Evolutionary conservation across 2,888 invertebrate species (phyloP).

Genomic region (Merodon equestris): DNA sequence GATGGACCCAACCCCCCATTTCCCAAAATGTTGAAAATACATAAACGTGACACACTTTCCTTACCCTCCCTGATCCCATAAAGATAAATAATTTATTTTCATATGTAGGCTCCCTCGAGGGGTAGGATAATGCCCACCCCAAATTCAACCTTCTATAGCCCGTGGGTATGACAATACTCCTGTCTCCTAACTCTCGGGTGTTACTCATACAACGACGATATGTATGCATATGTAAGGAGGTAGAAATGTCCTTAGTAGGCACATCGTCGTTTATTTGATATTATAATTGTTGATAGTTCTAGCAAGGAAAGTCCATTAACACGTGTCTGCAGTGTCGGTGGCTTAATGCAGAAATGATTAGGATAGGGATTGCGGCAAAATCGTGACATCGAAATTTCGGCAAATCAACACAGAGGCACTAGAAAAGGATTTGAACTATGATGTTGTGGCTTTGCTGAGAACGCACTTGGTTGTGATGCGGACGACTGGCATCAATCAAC

Average conservation of each 20-base stretch:
- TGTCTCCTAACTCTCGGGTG: conserved; percentile 1
- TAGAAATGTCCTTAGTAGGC: neutral
- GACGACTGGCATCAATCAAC: conserved; percentile 36
- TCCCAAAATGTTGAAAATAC: too few species aligned
- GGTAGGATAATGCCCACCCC: conserved; percentile 2
- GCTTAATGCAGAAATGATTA: neutral
- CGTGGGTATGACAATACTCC: too few species aligned
- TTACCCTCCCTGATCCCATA: conserved; percentile 3
- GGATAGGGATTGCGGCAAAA: too few species aligned
- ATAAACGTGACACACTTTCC: conserved; percentile 1
- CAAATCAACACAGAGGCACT: too few species aligned
- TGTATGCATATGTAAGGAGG: too few species aligned
- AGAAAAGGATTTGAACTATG: too few species aligned
- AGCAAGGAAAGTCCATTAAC: conserved; percentile 22
- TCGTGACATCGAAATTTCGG: too few species aligned
- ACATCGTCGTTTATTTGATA: conserved; percentile 20
- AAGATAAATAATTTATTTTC: conserved; percentile 25
- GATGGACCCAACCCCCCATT: too few species aligned
- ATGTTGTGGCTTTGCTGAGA: too few species aligned
- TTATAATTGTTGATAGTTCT: conserved; percentile 22
- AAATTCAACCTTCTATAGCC: too few species aligned
- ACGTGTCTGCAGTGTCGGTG: conserved; percentile 33
- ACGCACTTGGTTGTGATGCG: too few species aligned
- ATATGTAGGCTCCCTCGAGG: neutral
- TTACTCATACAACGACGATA: too few species aligned